A percentile compares a stretch with the other conserved stretches of the same genome.
Evolutionary conservation across 2,113 vertebrate species (phyloP).

Genomic region (Entomyzon cyanotis): DNA sequence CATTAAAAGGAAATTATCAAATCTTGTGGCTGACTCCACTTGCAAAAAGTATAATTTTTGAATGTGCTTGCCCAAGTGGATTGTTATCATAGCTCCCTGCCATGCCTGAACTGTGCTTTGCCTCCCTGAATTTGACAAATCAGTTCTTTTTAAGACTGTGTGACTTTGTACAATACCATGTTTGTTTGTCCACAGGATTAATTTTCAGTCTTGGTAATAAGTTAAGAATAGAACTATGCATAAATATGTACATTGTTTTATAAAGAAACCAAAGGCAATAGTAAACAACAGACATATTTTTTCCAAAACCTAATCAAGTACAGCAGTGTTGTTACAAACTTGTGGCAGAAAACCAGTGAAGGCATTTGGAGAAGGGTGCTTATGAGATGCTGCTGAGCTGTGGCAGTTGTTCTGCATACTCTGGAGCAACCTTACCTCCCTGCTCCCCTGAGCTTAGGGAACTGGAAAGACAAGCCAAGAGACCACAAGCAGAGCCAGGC

Average conservation of each 20-base stretch:
- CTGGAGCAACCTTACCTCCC: not conserved
- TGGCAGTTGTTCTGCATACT: not conserved
- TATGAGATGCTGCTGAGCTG: not conserved
- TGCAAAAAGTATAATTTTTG: not conserved
- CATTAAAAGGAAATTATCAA: not conserved
- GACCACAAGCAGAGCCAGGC: not conserved
- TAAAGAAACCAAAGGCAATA: not conserved
- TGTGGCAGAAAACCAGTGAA: not conserved
- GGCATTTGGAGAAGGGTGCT: not conserved
- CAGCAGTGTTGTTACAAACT: not conserved
- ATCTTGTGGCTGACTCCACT: not conserved
- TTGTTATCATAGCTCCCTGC: slow-evolving; percentile 1
- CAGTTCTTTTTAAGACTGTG: not conserved
- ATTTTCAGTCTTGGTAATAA: not conserved
- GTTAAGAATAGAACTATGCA: not conserved
- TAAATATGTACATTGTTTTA: not conserved
- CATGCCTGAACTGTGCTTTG: not conserved
- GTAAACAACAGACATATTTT: not conserved
- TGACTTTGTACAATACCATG: not conserved
- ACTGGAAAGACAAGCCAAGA: not conserved
- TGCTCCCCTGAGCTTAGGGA: not conserved
- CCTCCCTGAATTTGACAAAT: slow-evolving; percentile 21
- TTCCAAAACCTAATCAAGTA: not conserved
- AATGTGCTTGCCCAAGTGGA: not conserved
- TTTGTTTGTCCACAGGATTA: not conserved